These are phyloP conservation scores for Cryptosula pallasiana DNA, from an alignment of 2,888 invertebrate genomes.

Conservation along the genomic window DNA sequence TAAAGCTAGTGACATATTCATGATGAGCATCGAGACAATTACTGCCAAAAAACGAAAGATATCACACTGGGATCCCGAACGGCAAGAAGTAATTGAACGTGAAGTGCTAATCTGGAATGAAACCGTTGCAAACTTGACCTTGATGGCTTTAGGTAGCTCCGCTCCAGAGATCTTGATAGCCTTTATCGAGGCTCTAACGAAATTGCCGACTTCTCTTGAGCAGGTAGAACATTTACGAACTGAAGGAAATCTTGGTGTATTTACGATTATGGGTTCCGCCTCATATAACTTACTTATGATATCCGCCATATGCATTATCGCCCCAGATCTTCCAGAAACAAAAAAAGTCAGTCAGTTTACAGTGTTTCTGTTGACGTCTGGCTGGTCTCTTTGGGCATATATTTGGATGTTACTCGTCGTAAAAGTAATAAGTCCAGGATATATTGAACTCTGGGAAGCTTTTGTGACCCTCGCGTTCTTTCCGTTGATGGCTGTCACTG, in stretches of 20 bases:
- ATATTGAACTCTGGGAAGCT: conserved; percentile 44
- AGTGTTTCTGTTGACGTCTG: conserved; percentile 43
- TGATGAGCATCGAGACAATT: conserved; percentile 49
- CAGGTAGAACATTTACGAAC: neutral
- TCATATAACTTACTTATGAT: conserved; percentile 50
- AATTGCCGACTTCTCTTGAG: neutral
- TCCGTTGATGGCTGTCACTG: conserved; percentile 44
- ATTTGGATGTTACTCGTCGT: conserved; percentile 49
- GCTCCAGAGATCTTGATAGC: conserved; percentile 49
- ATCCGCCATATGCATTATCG: conserved; percentile 44
- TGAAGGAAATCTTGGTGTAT: conserved; percentile 42
- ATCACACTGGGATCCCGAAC: conserved; percentile 42
- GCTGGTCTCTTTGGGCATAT: conserved; percentile 49
- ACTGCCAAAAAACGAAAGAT: conserved; percentile 44
- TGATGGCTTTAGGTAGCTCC: conserved; percentile 49
- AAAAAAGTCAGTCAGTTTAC: conserved; percentile 44
- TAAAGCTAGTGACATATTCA: conserved; percentile 47
- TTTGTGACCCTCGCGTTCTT: conserved; percentile 44
- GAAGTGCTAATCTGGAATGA: conserved; percentile 49
- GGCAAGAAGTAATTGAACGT: conserved; percentile 38
- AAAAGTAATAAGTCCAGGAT: conserved; percentile 37
- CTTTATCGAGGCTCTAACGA: conserved; percentile 35
- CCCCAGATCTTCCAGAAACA: conserved; percentile 34
- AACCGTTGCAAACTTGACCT: conserved; percentile 48
- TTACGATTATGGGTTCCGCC: conserved; percentile 50